phyloP scores from a whole-genome alignment of 2,888 invertebrate species.

The Griposia aprilina region DNA sequence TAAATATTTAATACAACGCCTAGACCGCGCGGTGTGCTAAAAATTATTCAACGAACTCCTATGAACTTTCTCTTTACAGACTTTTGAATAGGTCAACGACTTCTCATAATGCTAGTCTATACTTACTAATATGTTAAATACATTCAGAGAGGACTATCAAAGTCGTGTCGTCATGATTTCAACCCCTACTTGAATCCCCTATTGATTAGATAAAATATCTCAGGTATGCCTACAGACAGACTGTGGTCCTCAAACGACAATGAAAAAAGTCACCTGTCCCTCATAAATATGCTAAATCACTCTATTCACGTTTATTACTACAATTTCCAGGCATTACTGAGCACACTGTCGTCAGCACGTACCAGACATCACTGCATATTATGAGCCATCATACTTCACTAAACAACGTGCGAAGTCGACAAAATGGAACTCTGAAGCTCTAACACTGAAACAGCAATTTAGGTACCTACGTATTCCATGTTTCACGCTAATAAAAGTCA shows the following conservation, averaged over 20 bases:
- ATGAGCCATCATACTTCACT: background rate
- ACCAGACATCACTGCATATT: constrained; percentile 12
- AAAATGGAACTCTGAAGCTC: background rate
- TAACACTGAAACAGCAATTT: background rate
- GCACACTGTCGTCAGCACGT: background rate
- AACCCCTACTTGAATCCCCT: background rate
- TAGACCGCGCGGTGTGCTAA: background rate
- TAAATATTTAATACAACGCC: background rate
- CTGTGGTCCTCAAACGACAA: constrained; percentile 5
- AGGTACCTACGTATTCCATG: background rate
- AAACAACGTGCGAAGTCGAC: constrained; percentile 8
- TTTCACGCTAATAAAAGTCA: background rate
- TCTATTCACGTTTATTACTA: constrained; percentile 16
- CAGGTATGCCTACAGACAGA: background rate
- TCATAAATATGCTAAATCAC: constrained; percentile 23
- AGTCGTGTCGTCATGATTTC: background rate
- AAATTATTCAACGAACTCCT: constrained; percentile 7
- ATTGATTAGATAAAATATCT: background rate
- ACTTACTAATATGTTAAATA: background rate
- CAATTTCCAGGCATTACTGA: background rate
- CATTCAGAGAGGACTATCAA: background rate
- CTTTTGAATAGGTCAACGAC: background rate
- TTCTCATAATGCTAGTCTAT: background rate
- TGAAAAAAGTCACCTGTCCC: constrained; percentile 3
- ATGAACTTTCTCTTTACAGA: background rate